Base-by-base conservation (phyloP, 2,888 invertebrate genomes). In the Byasa hedistus region DNA sequence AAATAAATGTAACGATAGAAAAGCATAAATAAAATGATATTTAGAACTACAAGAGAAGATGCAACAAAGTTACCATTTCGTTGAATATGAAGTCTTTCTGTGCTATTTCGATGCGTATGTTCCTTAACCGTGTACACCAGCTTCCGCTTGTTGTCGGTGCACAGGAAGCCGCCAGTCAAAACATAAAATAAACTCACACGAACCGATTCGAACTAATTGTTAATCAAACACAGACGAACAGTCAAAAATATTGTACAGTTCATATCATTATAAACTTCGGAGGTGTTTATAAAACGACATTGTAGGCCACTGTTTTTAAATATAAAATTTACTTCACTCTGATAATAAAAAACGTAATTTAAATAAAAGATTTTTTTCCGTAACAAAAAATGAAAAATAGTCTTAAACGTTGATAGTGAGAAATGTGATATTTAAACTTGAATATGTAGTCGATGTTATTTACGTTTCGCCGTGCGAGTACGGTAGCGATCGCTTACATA, bases 131-230 rank as follows among this genome's bases (percentile, higher is more conserved):
- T 76, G 76, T 76, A 74, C 75, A 69, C 73, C 77, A 78, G 77
- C 79, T 84, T 84, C 87, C 85, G 86, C 73, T 65, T 76, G 76
- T 71, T 76, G 78, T 74, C 75, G 76, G 65, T 62, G 63, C 70
- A 69, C 83, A 82, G 86, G 87, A 88, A 86, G 74, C 79, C 71
- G 80, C 74, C 80, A 81, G 79, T 85, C 86, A 84, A 82, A 84
- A 81, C 79, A 79, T 78, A 77, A 75, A 79, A 76, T 77, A 67
- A 67, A 68, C 67, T 64, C 67, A 69, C 68, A 65, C 62, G 68
- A 65, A 44, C 58, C 61, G 68, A 62, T 62, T 62, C 57, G 15
- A 69, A 67, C 58, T 63, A 64, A 69, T 65, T 67, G 65, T 65
- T 64, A 57, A 24, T 57, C 51, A 63, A 69, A 64, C 57, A 64